These are phyloP conservation scores for Amorpha juglandis DNA, from an alignment of 2,888 invertebrate species.

Conservation along the genomic window DNA sequence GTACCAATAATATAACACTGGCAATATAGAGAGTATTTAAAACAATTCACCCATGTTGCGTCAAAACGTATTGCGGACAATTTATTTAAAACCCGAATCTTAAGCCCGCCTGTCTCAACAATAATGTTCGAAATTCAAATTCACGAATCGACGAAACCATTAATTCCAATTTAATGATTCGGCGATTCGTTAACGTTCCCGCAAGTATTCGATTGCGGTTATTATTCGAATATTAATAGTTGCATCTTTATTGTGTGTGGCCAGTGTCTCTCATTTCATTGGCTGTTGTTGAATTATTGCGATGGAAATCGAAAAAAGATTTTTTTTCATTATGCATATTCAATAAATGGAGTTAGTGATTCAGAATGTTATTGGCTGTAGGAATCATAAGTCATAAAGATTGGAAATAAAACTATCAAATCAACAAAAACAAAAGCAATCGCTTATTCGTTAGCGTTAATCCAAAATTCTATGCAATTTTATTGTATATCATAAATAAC, in stretches of 20 bases:
- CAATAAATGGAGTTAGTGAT: slow-evolving; percentile 11
- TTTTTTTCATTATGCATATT: slow-evolving; percentile 2
- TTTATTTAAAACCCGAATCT: slow-evolving; percentile 37
- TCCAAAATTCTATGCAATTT: slow-evolving; percentile 17
- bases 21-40: slow-evolving; percentile 4
- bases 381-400: slow-evolving; percentile 14
- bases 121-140: slow-evolving; percentile 37
- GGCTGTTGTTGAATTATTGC: slow-evolving; percentile 6
- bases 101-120: slow-evolving; percentile 32
- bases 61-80: slow-evolving; percentile 39
- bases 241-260: slow-evolving; percentile 31
- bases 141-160: slow-evolving; percentile 35
- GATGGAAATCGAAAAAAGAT: not conserved
- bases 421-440: slow-evolving; percentile 6
- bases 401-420: slow-evolving; percentile 5
- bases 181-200: slow-evolving; percentile 39
- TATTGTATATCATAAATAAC: slow-evolving; percentile 7
- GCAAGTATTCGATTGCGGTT: slow-evolving; percentile 23
- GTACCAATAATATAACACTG: slow-evolving; percentile 19
- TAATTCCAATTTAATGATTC: slow-evolving; percentile 43
- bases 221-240: slow-evolving; percentile 30
- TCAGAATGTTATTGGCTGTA: slow-evolving; percentile 5
- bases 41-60: slow-evolving; percentile 29
- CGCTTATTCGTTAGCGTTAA: slow-evolving; percentile 10
- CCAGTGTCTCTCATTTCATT: slow-evolving; percentile 16